Base-by-base conservation (phyloP, 1,140 invertebrate genomes). In the Fopius arisanus region DNA sequence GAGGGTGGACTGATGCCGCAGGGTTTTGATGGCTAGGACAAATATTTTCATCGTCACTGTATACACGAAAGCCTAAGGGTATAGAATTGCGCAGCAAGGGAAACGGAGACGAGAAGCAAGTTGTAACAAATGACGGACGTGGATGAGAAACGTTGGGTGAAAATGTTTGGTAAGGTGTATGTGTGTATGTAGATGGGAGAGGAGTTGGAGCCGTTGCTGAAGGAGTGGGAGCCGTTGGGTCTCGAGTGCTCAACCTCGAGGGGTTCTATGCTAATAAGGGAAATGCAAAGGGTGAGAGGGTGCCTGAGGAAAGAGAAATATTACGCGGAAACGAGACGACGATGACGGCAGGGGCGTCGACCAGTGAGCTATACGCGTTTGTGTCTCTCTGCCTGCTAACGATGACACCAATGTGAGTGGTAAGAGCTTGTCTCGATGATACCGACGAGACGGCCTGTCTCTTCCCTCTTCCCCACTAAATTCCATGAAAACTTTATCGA, bases 251-350 rank as follows among this genome's bases (percentile, higher is more conserved):
- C 77, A 68, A 68, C 31, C 77, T 78, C 75, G 77, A 75, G 31
- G 71, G 79, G 78, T 75, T 76, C 75, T 77, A 78, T 80, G 78
- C 77, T 82, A 79, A 82, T 82, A 78, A 82, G 76, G 37, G 59
- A 70, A 66, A 68, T 31, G 72, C 48, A 51, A 62, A 31, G 19
- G 48, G 26, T 23, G 37, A 54, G 23, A 10, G 14, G 28, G 31
- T 26, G 70, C 19, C 31, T 67, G 62, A 77, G 59, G 54, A 71
- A 40, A 40, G 40, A 21, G 66, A 67, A 69, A 40, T 70, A 73
- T 73, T 59, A 51, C 63, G 62, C 41, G 37, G 41, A 65, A 65
- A 68, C 29, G 29, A 68, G 31, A 68, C 48, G 63, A 71, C 37
- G 71, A 62, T 33, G 43, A 31, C 66, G 28, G 37, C 21, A 28